These are phyloP conservation scores for Melanerpes formicivorus DNA, from an alignment of 2,113 vertebrate species.

Conservation along the genomic window DNA sequence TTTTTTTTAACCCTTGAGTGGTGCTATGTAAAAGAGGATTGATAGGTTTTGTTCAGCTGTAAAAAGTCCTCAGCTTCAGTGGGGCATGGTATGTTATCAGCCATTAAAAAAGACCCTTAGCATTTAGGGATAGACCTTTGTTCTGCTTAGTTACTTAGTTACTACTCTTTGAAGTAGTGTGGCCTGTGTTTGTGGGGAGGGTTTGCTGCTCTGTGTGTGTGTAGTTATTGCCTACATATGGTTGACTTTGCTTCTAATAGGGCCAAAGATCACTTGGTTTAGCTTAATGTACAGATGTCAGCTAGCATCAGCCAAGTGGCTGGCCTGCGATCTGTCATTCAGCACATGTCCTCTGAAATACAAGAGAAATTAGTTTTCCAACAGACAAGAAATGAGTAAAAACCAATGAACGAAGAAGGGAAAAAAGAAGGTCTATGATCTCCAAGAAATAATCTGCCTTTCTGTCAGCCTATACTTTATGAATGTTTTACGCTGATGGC, in stretches of 20 bases:
- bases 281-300: not conserved
- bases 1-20: not conserved
- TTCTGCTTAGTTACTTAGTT: slow-evolving; percentile 21
- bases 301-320: not conserved
- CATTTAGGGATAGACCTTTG: slow-evolving; percentile 40
- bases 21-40: not conserved
- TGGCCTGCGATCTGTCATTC: not conserved
- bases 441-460: not conserved
- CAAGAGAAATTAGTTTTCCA: not conserved
- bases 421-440: not conserved
- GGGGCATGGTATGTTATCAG: not conserved
- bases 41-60: not conserved
- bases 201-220: not conserved
- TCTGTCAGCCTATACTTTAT: not conserved
- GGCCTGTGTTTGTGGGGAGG: not conserved
- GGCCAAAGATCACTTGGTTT: not conserved
- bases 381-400: not conserved
- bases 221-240: not conserved
- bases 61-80: not conserved
- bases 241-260: not conserved
- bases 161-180: not conserved
- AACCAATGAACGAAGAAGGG: not conserved
- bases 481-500: rapidly evolving
- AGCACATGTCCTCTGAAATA: not conserved
- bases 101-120: not conserved